Conservation (phyloP, 2,113 vertebrate species). For the Nyctereutes procyonoides region DNA sequence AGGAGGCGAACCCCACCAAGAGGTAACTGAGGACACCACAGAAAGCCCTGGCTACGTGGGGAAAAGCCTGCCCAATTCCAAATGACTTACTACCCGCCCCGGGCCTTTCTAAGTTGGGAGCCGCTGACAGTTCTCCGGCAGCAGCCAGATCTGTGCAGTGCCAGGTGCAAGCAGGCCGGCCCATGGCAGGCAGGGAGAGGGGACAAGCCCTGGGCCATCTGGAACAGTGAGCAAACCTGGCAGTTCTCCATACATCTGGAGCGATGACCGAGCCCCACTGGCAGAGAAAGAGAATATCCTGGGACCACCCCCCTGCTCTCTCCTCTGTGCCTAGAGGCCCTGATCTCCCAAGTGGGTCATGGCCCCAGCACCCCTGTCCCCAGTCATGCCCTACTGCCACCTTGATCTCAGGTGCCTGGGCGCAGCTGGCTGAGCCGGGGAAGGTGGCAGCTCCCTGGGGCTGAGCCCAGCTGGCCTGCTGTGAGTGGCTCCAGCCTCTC, state of each 20-base stretch:
- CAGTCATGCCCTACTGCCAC: accelerated
- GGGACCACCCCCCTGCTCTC: background rate
- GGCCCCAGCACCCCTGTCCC: background rate
- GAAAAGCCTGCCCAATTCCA: background rate
- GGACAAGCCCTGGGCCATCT: background rate
- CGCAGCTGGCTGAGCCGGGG: background rate
- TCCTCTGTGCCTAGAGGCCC: background rate
- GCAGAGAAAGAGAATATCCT: background rate
- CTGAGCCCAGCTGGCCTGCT: background rate
- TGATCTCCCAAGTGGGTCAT: background rate
- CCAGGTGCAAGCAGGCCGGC: background rate
- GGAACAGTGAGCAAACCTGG: background rate
- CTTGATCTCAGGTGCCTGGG: background rate
- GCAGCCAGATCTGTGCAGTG: background rate
- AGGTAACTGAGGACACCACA: background rate
- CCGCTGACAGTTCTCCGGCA: background rate
- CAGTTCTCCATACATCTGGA: slow-evolving; percentile 6
- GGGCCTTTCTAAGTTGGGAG: background rate
- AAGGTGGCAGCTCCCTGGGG: background rate
- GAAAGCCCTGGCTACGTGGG: background rate
- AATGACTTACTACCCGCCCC: background rate
- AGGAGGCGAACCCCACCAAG: background rate
- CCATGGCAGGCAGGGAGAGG: background rate
- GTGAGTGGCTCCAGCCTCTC: slow-evolving; percentile 54
- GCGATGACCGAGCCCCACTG: background rate